Evolutionary conservation across 2,797 vertebrate species (phyloP).

Genomic region (Labeo calbasu): DNA sequence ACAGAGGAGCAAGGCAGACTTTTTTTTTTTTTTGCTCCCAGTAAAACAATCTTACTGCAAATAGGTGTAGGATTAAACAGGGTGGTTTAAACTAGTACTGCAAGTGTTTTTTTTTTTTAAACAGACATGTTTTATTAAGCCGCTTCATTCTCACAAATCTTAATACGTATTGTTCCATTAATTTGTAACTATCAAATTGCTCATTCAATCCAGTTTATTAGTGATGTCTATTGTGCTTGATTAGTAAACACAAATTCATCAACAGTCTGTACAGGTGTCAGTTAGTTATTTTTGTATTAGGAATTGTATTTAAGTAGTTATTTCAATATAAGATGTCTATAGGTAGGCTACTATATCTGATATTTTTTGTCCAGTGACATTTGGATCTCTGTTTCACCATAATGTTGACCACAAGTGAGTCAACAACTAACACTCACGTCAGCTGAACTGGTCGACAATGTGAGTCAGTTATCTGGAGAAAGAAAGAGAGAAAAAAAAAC

Average conservation of each 20-base stretch:
- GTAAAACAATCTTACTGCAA: slow-evolving; percentile 59
- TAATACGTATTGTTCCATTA: slow-evolving; percentile 54
- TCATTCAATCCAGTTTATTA: slow-evolving; percentile 49
- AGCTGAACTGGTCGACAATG: slow-evolving; percentile 24
- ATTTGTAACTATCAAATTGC: slow-evolving; percentile 46
- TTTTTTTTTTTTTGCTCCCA: slow-evolving; percentile 54
- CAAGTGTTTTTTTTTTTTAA: slow-evolving; percentile 44
- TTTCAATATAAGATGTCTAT: slow-evolving; percentile 23
- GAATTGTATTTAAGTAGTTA: background rate
- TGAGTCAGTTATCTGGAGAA: slow-evolving; percentile 41
- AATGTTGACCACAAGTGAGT: slow-evolving; percentile 40
- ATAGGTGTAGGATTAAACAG: slow-evolving; percentile 61
- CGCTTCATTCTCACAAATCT: slow-evolving; percentile 55
- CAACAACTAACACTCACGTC: slow-evolving; percentile 34
- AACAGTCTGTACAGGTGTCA: slow-evolving; percentile 35
- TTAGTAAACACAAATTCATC: slow-evolving; percentile 54
- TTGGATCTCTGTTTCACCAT: slow-evolving; percentile 39
- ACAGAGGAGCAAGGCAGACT: slow-evolving; percentile 55
- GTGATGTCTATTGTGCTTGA: slow-evolving; percentile 50
- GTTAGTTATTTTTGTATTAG: background rate
- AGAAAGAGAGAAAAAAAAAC: slow-evolving; percentile 4
- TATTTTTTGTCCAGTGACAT: slow-evolving; percentile 17
- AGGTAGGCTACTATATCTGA: background rate
- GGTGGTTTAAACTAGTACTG: slow-evolving; percentile 40
- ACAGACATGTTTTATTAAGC: slow-evolving; percentile 61